These are phyloP conservation scores for Dromiciops gliroides DNA, from an alignment of 2,113 vertebrate genomes.

Conservation along the genomic window DNA sequence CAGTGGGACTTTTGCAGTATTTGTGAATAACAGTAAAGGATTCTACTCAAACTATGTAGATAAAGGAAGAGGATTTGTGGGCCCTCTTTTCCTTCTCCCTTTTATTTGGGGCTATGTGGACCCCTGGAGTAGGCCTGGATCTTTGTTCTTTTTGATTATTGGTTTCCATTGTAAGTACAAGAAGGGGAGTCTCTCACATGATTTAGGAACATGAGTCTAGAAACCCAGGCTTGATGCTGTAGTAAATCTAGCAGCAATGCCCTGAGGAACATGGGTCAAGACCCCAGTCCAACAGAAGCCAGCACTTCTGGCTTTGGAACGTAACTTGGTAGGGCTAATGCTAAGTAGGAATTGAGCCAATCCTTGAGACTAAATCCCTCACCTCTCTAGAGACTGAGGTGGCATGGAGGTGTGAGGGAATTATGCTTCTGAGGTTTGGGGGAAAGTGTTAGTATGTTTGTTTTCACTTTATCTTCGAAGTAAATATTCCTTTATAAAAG, in stretches of 20 bases:
- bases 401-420: background rate
- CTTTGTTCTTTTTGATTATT: background rate
- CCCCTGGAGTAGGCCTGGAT: background rate
- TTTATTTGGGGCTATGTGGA: background rate
- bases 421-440: background rate
- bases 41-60: background rate
- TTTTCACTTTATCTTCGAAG: background rate
- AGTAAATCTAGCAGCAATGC: background rate
- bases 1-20: background rate
- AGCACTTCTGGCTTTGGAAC: background rate
- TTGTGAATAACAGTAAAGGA: background rate
- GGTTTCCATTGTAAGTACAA: background rate
- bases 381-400: background rate
- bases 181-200: background rate
- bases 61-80: background rate
- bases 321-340: background rate
- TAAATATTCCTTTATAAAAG: background rate
- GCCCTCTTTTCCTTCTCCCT: background rate
- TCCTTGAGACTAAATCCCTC: background rate
- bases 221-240: background rate
- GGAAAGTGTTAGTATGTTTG: background rate
- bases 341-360: background rate
- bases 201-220: background rate
- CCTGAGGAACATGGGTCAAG: background rate
- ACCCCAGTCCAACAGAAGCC: background rate